These are phyloP conservation scores for Meles meles DNA, from an alignment of 2,113 vertebrate genomes.

Conservation along the genomic window DNA sequence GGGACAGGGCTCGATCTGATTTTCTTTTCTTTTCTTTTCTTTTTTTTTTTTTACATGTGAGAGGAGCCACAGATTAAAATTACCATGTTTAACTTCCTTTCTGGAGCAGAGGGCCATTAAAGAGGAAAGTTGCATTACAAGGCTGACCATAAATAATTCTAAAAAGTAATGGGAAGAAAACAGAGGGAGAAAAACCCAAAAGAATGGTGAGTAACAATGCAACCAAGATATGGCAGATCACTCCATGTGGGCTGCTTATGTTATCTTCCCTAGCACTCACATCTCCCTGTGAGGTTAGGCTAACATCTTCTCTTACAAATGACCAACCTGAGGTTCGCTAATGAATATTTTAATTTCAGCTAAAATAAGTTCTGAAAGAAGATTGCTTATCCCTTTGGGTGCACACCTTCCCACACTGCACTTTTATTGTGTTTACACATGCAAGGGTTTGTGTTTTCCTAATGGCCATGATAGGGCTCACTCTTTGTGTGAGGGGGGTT, in stretches of 20 bases:
- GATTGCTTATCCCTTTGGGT: fast-evolving
- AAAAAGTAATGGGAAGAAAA: neutral
- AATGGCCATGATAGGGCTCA: neutral
- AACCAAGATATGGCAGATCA: neutral
- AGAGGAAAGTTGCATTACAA: neutral
- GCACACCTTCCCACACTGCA: neutral
- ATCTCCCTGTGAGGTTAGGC: neutral
- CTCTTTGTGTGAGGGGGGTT: neutral
- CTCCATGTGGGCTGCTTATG: neutral
- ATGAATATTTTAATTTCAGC: neutral
- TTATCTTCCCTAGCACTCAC: neutral
- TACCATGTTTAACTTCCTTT: neutral
- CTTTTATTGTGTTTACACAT: neutral
- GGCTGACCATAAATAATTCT: neutral
- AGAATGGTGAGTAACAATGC: too few species aligned
- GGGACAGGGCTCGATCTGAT: neutral
- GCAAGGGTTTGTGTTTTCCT: neutral
- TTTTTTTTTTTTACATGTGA: neutral
- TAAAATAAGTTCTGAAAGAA: neutral
- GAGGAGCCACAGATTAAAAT: neutral
- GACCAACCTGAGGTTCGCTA: neutral
- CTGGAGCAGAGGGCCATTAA: neutral
- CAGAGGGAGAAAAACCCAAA: neutral
- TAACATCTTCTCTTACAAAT: neutral
- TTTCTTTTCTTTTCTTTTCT: neutral